phyloP scores from a whole-genome alignment of 2,113 vertebrate species.

The Galemys pyrenaicus region DNA sequence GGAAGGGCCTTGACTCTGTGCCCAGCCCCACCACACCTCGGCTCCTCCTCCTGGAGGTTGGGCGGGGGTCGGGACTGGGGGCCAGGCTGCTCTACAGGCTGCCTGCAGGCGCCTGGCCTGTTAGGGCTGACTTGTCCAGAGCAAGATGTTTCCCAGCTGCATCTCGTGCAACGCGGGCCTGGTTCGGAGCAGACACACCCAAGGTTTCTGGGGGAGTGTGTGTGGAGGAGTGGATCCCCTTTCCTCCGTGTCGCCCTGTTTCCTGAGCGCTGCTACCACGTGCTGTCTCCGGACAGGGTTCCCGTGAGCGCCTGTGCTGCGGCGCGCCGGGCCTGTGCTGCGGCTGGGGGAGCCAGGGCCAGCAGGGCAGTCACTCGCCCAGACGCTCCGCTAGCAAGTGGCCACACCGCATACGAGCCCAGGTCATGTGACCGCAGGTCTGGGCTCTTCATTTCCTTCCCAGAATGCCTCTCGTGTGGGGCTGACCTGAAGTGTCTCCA shows the following conservation, averaged over 20 bases:
- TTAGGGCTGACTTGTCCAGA: neutral
- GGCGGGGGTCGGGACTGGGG: neutral
- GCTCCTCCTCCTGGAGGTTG: neutral
- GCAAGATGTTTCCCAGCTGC: too few species aligned
- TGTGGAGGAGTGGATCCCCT: neutral
- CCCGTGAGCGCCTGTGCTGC: neutral
- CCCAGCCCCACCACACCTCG: neutral
- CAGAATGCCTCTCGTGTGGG: neutral
- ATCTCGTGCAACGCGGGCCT: too few species aligned
- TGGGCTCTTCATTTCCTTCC: neutral
- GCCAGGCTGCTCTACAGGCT: too few species aligned
- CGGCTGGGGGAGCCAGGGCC: neutral
- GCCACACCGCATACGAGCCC: neutral
- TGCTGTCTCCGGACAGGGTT: fast-evolving
- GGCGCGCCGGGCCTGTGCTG: neutral
- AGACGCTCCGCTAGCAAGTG: neutral
- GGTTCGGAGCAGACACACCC: neutral
- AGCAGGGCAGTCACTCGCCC: neutral
- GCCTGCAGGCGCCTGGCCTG: neutral
- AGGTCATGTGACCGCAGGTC: neutral
- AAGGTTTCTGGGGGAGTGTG: fast-evolving
- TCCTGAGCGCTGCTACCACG: neutral
- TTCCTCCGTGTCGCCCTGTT: neutral
- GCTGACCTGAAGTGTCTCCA: neutral
- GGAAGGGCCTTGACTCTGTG: fast-evolving